Percentiles rank a stretch among this genome's conserved stretches.
Evolutionary conservation across 23 tunicate species (phyloP).

Genomic region (Styela clava): DNA sequence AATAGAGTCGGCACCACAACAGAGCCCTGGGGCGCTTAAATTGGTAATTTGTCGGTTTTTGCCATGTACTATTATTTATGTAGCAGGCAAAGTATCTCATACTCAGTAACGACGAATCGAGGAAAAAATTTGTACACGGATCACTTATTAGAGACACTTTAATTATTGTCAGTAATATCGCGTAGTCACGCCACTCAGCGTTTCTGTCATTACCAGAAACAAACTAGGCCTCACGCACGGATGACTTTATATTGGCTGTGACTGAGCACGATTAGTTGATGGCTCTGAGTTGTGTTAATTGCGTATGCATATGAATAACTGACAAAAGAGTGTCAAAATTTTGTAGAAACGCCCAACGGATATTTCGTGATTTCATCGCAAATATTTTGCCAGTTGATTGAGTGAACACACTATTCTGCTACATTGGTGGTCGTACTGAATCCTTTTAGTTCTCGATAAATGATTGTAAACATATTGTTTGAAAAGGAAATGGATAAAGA

Average conservation of each 20-base stretch:
- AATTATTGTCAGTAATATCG: background rate
- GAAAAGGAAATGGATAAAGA: no score
- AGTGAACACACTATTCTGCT: background rate
- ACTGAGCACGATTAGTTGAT: conserved; percentile 3
- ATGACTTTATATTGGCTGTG: conserved; percentile 24
- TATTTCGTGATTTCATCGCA: background rate
- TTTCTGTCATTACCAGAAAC: conserved; percentile 31
- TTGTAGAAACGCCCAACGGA: background rate
- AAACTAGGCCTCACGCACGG: conserved; percentile 7
- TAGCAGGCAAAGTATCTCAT: no score
- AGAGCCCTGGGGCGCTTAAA: no score
- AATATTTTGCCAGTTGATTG: background rate
- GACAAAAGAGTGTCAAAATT: background rate
- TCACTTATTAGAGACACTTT: background rate
- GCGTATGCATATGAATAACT: background rate
- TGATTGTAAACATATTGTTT: no score
- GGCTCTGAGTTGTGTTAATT: background rate
- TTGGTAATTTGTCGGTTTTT: no score
- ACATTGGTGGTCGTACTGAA: background rate
- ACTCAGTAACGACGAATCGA: no score
- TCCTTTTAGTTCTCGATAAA: no score
- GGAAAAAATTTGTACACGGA: background rate
- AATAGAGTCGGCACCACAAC: background rate
- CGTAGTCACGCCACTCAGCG: conserved; percentile 22
- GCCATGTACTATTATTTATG: no score